Base-by-base conservation (phyloP, 1,140 invertebrate species). In the Apis cerana region DNA sequence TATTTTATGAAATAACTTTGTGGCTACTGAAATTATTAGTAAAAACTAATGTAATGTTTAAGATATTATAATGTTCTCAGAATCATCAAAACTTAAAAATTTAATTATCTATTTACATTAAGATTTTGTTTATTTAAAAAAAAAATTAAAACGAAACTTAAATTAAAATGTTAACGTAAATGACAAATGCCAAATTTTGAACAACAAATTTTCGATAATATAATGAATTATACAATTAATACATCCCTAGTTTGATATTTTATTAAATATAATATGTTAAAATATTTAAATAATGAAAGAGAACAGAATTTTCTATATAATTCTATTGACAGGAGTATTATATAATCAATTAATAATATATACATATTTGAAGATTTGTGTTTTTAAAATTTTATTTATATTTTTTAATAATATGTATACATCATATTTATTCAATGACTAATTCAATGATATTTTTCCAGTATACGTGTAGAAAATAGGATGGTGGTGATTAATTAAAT, bases 1-100 rank as follows among this genome's bases (percentile, higher is more conserved):
- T 91, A 90, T 88, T 91, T 90, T 92, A 90, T 82, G 88, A 87
- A 84, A 79, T 92, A 87, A 91, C 81, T 89, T 87, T 85, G 88
- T 84, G 89, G 80, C 82, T 78, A 85, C 82, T 77, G 62, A 89
- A 89, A 86, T 86, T 82, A 89, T 84, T 17, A 48, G 67, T 89
- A 88, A 85, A 81, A 81, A 61, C 59, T 84, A 84, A 80, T 75
- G 17, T 83, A 82, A 88, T 82, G 67, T 59, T 81, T 83, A 88
- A 65, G 52, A 43, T 59, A 76, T 33, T 74, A 33, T n/a, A 56
- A 78, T 74, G 75, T 21, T 54, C 43, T 64, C 50, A 56, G 48
- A 33, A 3, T 74, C 79, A 64, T 75, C 50, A 82, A 83, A 83
- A 75, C 52, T 84, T 79, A 59, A 80, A 86, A 80, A 78, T 84